phyloP scores from a whole-genome alignment of 2,888 invertebrate species.

The Scaptomyza reducta region DNA sequence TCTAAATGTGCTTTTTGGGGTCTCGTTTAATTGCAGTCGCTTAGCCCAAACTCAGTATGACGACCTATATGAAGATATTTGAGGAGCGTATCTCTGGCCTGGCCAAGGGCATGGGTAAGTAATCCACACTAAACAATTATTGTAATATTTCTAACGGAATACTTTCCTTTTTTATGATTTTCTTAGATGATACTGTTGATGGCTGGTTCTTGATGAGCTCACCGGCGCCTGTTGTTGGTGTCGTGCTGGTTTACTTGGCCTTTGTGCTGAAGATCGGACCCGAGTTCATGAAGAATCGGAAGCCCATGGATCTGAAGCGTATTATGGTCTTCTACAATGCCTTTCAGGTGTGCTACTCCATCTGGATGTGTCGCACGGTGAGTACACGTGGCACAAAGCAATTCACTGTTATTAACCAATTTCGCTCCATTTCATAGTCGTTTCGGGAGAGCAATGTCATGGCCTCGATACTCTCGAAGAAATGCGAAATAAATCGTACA shows the following conservation, averaged over 20 bases:
- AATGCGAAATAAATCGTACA: conserved; percentile 81
- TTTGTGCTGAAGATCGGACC: conserved; percentile 92
- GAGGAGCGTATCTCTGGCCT: conserved; percentile 81
- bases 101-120: conserved; percentile 82
- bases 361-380: conserved; percentile 86
- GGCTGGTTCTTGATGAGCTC: conserved; percentile 92
- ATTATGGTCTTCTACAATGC: conserved; percentile 92
- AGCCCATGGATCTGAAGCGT: conserved; percentile 89
- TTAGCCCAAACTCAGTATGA: conserved; percentile 59
- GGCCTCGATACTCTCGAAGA: conserved; percentile 79
- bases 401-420: background rate
- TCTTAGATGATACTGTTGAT: conserved; percentile 89
- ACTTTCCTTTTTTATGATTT: background rate
- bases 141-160: too few relatives aligned
- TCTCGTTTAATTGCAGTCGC: conserved; percentile 43
- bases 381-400: conserved; percentile 40
- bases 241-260: conserved; percentile 88
- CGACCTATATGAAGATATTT: conserved; percentile 81
- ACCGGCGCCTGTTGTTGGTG: conserved; percentile 88
- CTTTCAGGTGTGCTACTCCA: conserved; percentile 94
- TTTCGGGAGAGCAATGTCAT: conserved; percentile 80
- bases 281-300: conserved; percentile 89
- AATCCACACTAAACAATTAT: too few relatives aligned
- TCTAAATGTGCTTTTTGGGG: conserved; percentile 51
- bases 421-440: conserved; percentile 55